Evolutionary conservation across 2,888 invertebrate genomes (phyloP), one percentile per base, ranked within the genome.

Genomic region (Hermaeophaga mercurialis): DNA sequence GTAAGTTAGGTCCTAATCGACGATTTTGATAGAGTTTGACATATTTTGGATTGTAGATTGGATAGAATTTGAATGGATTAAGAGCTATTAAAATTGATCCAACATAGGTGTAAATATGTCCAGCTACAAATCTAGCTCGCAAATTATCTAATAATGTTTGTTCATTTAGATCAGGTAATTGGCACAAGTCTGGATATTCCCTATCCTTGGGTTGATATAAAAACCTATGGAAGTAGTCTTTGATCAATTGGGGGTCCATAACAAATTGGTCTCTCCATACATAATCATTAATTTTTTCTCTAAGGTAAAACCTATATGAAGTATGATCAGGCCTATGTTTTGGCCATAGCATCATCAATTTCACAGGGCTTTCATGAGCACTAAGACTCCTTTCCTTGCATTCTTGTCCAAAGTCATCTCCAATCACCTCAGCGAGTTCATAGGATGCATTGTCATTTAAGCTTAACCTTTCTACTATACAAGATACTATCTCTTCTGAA

Each of bases 11-110:
- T 19, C 94, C 93, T 68, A 95, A 84, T 68, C 94, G 82, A 75
- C 94, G 86, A 80, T 94, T 94, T 80, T 96, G 96, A 80, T 96
- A 97, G 68, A 96, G 80, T 78, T 94, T 92, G 66, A 96, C 96
- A 81, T 95, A 96, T 80, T 96, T 96, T 41, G 96, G 96, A 80
- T 96, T 96, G 82, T 96, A 97, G 67, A 97, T 96, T 15, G 96
- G 96, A 78, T 94, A 94, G 79, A 96, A 96, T 81, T 90, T 90
- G 79, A 95, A 95, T 8, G 91, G 91, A 78, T 96, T 96, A 63
- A 96, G 89, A 47, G 96, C 95, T 71, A 97, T 95, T 56, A 97
- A 82, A 74, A 97, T 96, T 52, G 94, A 94, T 49, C 96, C 96
- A 65, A 96, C 95, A 72, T 96, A 96, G 7, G 96, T 96, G 79